Evolutionary conservation across 2,113 vertebrate species (phyloP), one percentile per base, ranked within the genome.

Genomic region (Platysteira castanea): DNA sequence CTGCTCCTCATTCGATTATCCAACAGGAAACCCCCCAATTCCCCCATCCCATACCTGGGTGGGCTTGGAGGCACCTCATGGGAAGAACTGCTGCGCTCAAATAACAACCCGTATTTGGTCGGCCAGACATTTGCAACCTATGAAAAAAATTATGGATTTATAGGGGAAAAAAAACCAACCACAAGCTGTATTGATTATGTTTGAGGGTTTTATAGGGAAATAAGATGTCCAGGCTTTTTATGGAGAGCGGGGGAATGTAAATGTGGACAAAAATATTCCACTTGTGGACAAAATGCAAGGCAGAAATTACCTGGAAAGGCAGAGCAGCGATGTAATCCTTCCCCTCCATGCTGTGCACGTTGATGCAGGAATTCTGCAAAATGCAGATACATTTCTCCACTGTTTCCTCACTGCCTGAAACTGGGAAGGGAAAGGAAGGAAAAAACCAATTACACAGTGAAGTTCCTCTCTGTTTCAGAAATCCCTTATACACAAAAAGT

Each of bases 301-400:
- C 14, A 85, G 35, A 41, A 52, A 96, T 98, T 94, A 99, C 99
- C 98, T 99, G 99, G 88, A 99, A 99, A 59, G 99, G 99, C 52
- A 99, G 97, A 30, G 99, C 99, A 86, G 99, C 98, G 56, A 99
- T 99, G 94, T 99, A 99, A 97, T 99, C 99, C 92, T 99, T 99
- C 39, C 99, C 99, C 19, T 98, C 99, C 89, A 98, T 94, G 74
- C 98, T 99, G 97, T 99, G 99, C 85, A 99, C 98, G 21, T 99
- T 99, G 84, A 99, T 97, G 92, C 99, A 99, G 14, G 98, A 99
- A 91, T 98, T 99, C 95, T 99, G 99, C 85, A 99, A 97, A 53
- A 99, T 99, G 95, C 99, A 99, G 85, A 99, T 99, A 15, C 98
- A 98, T 85, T 98, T 98, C 95, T 98, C 98, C 73, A 98, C 88